A percentile compares a stretch with the other conserved stretches of the same genome.
These are phyloP conservation scores for Arizona elegans DNA, from an alignment of 2,113 vertebrate genomes.

Conservation along the genomic window DNA sequence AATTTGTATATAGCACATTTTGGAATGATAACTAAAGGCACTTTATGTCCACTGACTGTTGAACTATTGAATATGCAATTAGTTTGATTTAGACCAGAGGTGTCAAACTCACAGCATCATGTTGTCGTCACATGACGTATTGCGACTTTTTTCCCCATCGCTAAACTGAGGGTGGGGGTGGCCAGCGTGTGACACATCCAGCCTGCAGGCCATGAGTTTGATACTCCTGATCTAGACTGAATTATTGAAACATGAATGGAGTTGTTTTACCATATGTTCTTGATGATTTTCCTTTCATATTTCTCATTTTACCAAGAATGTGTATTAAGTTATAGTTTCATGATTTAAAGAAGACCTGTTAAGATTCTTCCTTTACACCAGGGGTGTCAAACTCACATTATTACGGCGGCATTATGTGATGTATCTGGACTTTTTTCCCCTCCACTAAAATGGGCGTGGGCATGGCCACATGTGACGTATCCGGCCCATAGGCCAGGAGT, in stretches of 20 bases:
- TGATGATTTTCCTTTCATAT: background rate
- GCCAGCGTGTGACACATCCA: no score
- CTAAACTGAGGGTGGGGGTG: no score
- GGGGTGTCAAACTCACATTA: no score
- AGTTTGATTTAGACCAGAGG: background rate
- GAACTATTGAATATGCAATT: conserved; percentile 2
- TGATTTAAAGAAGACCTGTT: background rate
- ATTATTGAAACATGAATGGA: background rate
- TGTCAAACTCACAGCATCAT: no score
- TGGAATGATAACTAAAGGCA: background rate
- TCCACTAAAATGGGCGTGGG: no score
- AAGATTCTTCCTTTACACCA: background rate
- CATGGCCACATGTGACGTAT: no score
- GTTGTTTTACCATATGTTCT: background rate
- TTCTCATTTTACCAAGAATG: background rate
- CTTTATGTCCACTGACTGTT: background rate
- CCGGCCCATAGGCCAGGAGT: no score
- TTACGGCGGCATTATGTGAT: no score
- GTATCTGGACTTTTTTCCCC: no score
- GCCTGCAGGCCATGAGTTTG: no score
- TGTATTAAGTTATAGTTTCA: background rate
- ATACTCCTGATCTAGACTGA: background rate
- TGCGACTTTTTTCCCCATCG: no score
- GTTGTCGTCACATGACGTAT: no score
- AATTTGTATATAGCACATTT: background rate